Evolutionary conservation across 2,113 vertebrate genomes (phyloP), one percentile per base, ranked within the genome.

Genomic region (Falcunculus frontatus): DNA sequence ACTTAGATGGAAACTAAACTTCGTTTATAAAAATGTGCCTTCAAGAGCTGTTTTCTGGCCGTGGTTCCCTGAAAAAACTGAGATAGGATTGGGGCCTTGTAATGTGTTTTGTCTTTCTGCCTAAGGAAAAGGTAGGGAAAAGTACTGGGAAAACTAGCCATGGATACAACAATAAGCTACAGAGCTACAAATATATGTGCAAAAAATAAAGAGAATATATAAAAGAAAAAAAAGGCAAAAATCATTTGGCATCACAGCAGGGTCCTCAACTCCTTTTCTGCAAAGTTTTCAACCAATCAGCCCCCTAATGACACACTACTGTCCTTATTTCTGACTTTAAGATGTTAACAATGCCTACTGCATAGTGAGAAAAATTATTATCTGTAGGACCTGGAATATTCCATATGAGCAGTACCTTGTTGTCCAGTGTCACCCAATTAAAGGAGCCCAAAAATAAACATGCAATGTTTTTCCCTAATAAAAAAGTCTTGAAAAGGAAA

Each of bases 391-490:
- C 9, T 81, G 16, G 15, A 82, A 52, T 44, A 53, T 26, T 53
- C 50, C 12, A 27, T 2, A 62, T 11, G 4, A 75, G 10, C 18
- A 2, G n/a, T 57, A 73, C 16, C 6, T 35, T 35, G 21, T 16
- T 69, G 15, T 13, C 46, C 16, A 47, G 13, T 6, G 4, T 13
- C 33, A 63, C 16, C 5, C 20, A 74, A 46, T 23, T 57, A 42
- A 68, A 87, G 49, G 8, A 68, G 6, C 5, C 8, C 41, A 35
- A 35, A 77, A 70, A 39, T 32, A 76, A 87, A 64, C 4, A 42
- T 2, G 3, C 0, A 19, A 2, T 16, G 26, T n/a, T 72, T 68
- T 33, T 17, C 6, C 19, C 4, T 18, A 37, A 14, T 6, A 39
- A 39, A 68, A 69, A 35, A 42, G 19, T 11, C 21, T 17, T 60